A percentile compares a stretch with the other conserved stretches of the same genome.
Conservation (phyloP, 2,113 vertebrate species). For the Hydrochoerus hydrochaeris region DNA sequence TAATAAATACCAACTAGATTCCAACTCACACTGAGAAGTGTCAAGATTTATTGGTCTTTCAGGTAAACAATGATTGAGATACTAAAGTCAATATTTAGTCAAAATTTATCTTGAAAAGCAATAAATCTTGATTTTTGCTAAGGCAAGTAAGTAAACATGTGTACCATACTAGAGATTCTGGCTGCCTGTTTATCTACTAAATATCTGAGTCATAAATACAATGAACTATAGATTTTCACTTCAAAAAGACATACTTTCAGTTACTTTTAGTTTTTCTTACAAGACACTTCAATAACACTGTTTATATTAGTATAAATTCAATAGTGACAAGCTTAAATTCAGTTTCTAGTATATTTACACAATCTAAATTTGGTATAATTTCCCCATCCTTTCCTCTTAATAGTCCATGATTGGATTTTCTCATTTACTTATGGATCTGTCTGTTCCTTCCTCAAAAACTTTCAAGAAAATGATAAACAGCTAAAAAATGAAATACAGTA, state of each 20-base stretch:
- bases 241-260: conserved; percentile 56
- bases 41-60: conserved; percentile 76
- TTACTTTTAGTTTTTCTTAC: conserved; percentile 43
- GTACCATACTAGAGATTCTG: conserved; percentile 41
- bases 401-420: not conserved
- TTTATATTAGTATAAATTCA: conserved; percentile 28
- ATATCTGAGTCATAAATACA: conserved; percentile 58
- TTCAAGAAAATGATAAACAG: conserved; percentile 28
- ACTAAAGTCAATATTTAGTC: conserved; percentile 81
- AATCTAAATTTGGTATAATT: conserved; percentile 50
- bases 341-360: conserved; percentile 24
- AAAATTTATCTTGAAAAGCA: conserved; percentile 83
- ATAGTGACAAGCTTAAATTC: conserved; percentile 36
- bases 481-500: conserved; percentile 13
- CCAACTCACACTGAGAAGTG: conserved; percentile 64
- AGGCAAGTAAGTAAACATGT: conserved; percentile 75
- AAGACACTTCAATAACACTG: not conserved
- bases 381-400: conserved; percentile 25
- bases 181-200: conserved; percentile 63
- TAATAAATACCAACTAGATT: conserved; percentile 73
- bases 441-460: not conserved
- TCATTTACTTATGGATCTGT: conserved; percentile 14
- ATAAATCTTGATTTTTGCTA: conserved; percentile 82
- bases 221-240: conserved; percentile 36
- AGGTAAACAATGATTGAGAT: conserved; percentile 78